Evolutionary conservation across 2,797 vertebrate genomes (phyloP).

Genomic region (Echiichthys vipera): DNA sequence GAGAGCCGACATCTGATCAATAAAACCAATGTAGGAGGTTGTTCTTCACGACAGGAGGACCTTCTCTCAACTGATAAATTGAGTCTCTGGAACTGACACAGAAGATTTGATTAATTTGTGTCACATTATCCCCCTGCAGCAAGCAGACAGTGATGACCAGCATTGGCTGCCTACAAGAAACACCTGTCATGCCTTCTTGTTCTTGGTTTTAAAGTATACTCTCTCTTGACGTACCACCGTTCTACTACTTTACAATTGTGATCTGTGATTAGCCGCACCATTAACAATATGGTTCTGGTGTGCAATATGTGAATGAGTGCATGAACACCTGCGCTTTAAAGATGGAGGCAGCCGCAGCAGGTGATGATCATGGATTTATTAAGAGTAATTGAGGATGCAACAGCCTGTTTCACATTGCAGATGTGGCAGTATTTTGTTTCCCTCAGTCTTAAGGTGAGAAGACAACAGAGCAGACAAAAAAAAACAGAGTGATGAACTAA

Average conservation of each 20-base stretch:
- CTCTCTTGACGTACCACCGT: not conserved
- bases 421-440: too few relatives aligned
- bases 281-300: not conserved
- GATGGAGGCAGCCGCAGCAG: not conserved
- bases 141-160: not conserved
- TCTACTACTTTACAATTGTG: not conserved
- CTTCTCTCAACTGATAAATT: conserved; percentile 23
- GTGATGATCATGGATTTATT: too few relatives aligned
- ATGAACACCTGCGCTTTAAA: not conserved
- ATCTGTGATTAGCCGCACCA: not conserved
- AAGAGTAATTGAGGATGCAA: too few relatives aligned
- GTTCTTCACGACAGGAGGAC: conserved; percentile 27
- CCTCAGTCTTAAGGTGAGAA: too few relatives aligned
- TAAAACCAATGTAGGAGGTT: conserved; percentile 29
- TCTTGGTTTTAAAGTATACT: not conserved
- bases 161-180: not conserved
- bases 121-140: conserved; percentile 17
- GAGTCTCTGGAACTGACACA: conserved; percentile 17
- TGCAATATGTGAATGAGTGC: not conserved
- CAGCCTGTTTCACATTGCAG: too few relatives aligned
- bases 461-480: too few relatives aligned
- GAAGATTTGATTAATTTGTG: conserved; percentile 21
- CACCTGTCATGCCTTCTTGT: not conserved
- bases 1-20: conserved; percentile 44
- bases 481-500: too few relatives aligned